Evolutionary conservation across 2,797 vertebrate genomes (phyloP), one percentile per base, ranked within the genome.

Genomic region (Xiphophorus birchmanni): DNA sequence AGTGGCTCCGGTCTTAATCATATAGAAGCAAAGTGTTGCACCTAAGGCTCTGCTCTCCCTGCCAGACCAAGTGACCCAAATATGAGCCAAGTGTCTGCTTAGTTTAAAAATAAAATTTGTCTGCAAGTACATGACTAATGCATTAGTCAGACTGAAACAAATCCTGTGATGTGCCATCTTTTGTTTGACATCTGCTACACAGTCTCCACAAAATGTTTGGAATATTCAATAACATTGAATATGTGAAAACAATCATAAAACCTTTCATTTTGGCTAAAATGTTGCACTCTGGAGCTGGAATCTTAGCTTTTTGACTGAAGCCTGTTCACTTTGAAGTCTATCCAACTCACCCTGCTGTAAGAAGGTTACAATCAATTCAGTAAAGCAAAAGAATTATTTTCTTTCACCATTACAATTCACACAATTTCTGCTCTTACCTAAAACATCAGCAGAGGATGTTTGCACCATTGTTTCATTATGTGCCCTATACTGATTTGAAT

Each of bases 1-100:
- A 23, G 69, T 50, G 75, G 83, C 86, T 88, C 32, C 12, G n/a
- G 75, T 88, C 75, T 81, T 84, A 83, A 83, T 86, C 87, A 82
- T 79, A 76, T 37, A 83, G 84, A 85, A 82, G 77, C 58, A 76
- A 80, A 86, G 63, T 75, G 60, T 73, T 78, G 26, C 81, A 86
- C 85, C 45, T 26, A 79, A 45, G 87, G 87, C 79, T 89, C 73
- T 78, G 73, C 78, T 76, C 63, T 86, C 47, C 58, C 72, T 74
- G 79, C 73, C 71, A 69, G 69, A 87, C 83, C 75, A 77, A 75
- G 81, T 80, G 84, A 86, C 83, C 84, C 75, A 81, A 50, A 87
- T 88, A 74, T 71, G 47, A 77, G 73, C 10, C n/a, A 37, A 29
- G 58, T 78, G 83, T 85, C 84, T 23, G 42, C 77, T 87, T 72